These are phyloP conservation scores for Bradypus variegatus DNA, from an alignment of 2,797 vertebrate species.

Conservation along the genomic window DNA sequence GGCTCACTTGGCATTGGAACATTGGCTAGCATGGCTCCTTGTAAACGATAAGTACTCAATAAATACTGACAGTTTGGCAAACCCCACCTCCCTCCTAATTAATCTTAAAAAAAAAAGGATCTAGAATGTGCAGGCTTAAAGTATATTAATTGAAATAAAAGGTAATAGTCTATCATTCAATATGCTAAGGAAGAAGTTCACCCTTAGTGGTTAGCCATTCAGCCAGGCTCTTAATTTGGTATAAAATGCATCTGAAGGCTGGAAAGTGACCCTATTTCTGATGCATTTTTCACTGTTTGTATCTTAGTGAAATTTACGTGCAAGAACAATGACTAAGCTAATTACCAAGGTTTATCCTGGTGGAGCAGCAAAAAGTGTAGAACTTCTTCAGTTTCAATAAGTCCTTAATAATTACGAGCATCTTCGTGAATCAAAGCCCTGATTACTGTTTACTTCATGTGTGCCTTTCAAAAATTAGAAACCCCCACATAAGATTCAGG, in stretches of 20 bases:
- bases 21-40: neutral
- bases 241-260: slow-evolving; percentile 45
- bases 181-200: neutral
- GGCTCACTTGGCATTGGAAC: neutral
- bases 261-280: slow-evolving; percentile 57
- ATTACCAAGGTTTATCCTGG: slow-evolving; percentile 48
- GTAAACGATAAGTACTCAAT: neutral
- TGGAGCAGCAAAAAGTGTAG: slow-evolving; percentile 33
- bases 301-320: slow-evolving; percentile 48
- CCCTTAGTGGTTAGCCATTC: slow-evolving; percentile 38
- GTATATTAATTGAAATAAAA: slow-evolving; percentile 49
- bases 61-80: neutral
- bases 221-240: slow-evolving; percentile 47
- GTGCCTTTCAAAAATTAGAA: neutral
- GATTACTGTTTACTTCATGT: neutral
- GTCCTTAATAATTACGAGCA: neutral
- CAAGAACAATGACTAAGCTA: slow-evolving; percentile 65
- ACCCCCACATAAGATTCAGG: neutral
- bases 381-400: slow-evolving; percentile 32
- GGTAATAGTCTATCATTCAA: slow-evolving; percentile 43
- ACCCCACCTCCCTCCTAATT: slow-evolving; percentile 11
- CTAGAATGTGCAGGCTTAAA: slow-evolving; percentile 20
- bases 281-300: slow-evolving; percentile 55
- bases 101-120: slow-evolving; percentile 21
- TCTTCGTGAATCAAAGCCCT: slow-evolving; percentile 16